Conservation (phyloP, 2,888 invertebrate species). For the Caenorhabditis wallacei region DNA sequence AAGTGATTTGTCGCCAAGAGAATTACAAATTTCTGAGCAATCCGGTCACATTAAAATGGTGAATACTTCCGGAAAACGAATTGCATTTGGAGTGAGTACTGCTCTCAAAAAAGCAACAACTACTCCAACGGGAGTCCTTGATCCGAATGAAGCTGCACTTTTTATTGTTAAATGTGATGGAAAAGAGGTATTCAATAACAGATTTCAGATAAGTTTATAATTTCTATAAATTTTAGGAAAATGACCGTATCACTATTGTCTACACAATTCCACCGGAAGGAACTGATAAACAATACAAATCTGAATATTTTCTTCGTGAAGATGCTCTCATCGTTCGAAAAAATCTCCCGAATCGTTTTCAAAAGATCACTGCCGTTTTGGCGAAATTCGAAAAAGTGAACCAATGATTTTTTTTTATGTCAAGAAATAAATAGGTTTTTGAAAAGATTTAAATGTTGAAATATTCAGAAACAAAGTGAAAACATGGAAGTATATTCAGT, state of each 20-base stretch:
- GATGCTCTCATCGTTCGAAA: conserved; percentile 39
- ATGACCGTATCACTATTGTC: conserved; percentile 51
- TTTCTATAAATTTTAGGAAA: conserved; percentile 23
- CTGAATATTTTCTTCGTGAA: conserved; percentile 50
- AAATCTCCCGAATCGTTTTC: conserved; percentile 44
- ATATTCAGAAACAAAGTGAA: too few relatives aligned
- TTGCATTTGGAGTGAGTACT: conserved; percentile 53
- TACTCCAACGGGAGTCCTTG: conserved; percentile 58
- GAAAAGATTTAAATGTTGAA: background rate
- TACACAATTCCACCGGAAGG: conserved; percentile 59
- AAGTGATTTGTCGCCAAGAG: conserved; percentile 12
- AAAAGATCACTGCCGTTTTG: conserved; percentile 51
- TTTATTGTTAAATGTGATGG: conserved; percentile 50
- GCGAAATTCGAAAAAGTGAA: conserved; percentile 36
- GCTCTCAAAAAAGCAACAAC: conserved; percentile 53
- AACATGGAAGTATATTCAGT: background rate
- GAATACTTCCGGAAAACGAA: conserved; percentile 47
- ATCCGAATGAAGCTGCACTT: conserved; percentile 50
- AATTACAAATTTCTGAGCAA: conserved; percentile 28
- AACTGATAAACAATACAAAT: conserved; percentile 52
- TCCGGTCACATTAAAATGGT: conserved; percentile 44
- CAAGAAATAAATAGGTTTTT: background rate
- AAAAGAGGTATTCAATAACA: conserved; percentile 36
- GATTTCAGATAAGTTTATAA: background rate
- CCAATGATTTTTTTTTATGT: background rate